phyloP scores from a whole-genome alignment of 1,140 invertebrate genomes.

The Cherax quadricarinatus region DNA sequence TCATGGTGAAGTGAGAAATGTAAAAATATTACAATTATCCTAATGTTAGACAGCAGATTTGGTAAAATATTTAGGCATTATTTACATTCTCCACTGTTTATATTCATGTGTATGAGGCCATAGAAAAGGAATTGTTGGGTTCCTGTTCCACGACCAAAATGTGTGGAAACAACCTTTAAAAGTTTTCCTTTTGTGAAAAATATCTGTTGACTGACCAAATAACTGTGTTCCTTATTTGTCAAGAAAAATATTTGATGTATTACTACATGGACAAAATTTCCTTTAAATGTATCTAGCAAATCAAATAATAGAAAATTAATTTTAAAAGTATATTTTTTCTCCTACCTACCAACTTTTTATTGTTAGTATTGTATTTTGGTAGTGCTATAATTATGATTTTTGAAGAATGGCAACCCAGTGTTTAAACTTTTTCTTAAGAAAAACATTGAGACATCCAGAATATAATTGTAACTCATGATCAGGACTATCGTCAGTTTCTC shows the following conservation, averaged over 20 bases:
- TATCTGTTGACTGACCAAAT: not conserved
- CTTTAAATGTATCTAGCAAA: constrained; percentile 9
- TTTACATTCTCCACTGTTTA: not conserved
- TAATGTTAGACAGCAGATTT: constrained; percentile 7
- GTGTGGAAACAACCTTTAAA: not conserved
- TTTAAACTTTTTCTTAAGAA: not conserved
- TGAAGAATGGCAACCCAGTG: not conserved
- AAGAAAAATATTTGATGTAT: not conserved
- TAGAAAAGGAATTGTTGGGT: not conserved
- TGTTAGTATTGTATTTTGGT: not conserved
- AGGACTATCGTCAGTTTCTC: too few species aligned
- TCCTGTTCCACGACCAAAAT: not conserved
- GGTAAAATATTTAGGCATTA: constrained; percentile 6
- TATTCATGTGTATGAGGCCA: not conserved
- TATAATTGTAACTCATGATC: too few species aligned
- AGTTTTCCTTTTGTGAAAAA: not conserved
- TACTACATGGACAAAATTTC: not conserved
- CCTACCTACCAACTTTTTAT: not conserved
- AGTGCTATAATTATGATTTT: not conserved
- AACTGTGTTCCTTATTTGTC: not conserved
- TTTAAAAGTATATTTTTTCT: constrained; percentile 15
- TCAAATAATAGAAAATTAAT: not conserved
- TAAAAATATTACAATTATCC: not conserved
- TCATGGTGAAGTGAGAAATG: constrained; percentile 8
- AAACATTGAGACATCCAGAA: not conserved